Conservation (phyloP, 2,888 invertebrate genomes). For the Leptopilina myrica region DNA sequence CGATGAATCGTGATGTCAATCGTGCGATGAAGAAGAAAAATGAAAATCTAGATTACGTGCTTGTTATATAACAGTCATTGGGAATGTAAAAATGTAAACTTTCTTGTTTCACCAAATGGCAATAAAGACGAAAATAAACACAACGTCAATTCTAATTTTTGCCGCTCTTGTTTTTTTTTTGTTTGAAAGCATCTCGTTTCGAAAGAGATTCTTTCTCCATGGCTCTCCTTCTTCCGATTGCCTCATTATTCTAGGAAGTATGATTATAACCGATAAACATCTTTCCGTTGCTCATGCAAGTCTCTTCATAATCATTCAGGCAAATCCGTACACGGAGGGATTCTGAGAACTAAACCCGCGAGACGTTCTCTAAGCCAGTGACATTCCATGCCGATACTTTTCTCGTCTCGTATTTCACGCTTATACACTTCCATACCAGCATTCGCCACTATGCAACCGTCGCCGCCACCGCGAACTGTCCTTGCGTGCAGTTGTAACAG, state of each 20-base stretch:
- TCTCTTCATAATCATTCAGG: conserved; percentile 69
- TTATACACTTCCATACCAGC: conserved; percentile 47
- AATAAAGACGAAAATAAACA: no score
- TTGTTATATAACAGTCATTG: no score
- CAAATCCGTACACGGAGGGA: conserved; percentile 79
- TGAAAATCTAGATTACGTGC: no score
- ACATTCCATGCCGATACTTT: conserved; percentile 72
- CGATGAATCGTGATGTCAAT: no score
- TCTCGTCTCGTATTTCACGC: conserved; percentile 71
- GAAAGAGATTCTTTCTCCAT: no score
- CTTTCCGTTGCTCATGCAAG: conserved; percentile 63
- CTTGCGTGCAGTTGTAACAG: conserved; percentile 31
- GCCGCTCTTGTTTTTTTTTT: no score
- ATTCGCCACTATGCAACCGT: conserved; percentile 15
- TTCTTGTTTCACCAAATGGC: no score
- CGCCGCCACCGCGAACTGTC: conserved; percentile 32
- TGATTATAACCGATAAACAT: conserved; percentile 67
- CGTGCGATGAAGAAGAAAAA: no score
- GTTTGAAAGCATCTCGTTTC: no score
- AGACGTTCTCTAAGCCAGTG: conserved; percentile 69
- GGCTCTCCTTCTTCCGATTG: conserved; percentile 58
- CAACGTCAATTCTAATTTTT: no score
- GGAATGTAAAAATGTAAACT: no score
- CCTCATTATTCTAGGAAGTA: conserved; percentile 64
- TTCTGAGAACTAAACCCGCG: conserved; percentile 78